These are phyloP conservation scores for Acanthurus tractus DNA, from an alignment of 2,797 vertebrate species.

Conservation along the genomic window DNA sequence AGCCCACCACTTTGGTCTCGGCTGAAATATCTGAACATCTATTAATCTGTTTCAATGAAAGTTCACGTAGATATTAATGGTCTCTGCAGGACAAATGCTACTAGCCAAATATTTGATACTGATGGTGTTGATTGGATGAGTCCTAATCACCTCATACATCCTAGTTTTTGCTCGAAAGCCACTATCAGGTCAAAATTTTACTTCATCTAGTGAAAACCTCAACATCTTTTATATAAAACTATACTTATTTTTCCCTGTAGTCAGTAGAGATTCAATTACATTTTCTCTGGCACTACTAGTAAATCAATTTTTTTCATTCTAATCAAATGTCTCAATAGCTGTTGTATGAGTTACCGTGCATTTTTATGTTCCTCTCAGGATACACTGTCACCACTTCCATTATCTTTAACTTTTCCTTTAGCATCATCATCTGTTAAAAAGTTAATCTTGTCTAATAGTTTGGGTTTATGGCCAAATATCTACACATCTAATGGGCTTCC, in stretches of 20 bases:
- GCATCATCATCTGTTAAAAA: background rate
- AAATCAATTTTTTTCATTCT: background rate
- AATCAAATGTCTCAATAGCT: background rate
- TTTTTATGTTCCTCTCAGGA: background rate
- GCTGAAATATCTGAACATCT: constrained; percentile 8
- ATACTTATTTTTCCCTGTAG: background rate
- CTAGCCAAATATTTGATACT: background rate
- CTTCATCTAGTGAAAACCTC: background rate
- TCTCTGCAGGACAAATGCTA: too few relatives aligned
- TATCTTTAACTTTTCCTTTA: background rate
- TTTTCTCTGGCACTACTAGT: background rate
- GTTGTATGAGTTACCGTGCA: background rate
- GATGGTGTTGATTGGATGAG: background rate
- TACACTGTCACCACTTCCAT: background rate
- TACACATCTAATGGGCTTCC: too few relatives aligned
- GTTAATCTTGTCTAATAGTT: background rate
- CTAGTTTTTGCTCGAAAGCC: background rate
- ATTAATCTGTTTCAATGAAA: too few relatives aligned
- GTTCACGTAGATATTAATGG: too few relatives aligned
- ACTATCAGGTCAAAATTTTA: background rate
- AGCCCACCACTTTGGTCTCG: background rate
- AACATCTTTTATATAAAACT: background rate
- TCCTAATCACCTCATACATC: background rate
- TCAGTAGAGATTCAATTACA: too few relatives aligned
- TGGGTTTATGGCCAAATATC: background rate